Percentiles rank a stretch among this genome's conserved stretches.
phyloP scores from a whole-genome alignment of 2,797 vertebrate species.

The Microctenopoma stevenorrisi region DNA sequence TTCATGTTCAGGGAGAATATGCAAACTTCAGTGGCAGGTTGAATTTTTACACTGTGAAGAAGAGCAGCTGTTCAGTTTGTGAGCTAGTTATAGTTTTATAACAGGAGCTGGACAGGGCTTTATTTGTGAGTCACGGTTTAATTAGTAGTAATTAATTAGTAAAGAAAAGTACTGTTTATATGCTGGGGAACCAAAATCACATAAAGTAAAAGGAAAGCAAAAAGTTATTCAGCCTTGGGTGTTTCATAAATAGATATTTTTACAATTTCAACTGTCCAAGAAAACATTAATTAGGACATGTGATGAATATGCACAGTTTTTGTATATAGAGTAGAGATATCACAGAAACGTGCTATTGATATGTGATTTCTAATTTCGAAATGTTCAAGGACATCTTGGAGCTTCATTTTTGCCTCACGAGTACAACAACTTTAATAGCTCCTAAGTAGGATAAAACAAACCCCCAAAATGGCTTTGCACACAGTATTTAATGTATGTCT shows the following conservation, averaged over 20 bases:
- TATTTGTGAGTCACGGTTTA: too few relatives aligned
- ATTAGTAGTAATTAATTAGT: too few relatives aligned
- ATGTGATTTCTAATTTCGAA: neutral
- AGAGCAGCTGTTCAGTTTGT: neutral
- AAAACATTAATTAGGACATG: too few relatives aligned
- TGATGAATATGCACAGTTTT: neutral
- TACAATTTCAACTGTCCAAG: too few relatives aligned
- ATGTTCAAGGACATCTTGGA: neutral
- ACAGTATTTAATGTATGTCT: constrained; percentile 21
- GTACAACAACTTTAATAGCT: constrained; percentile 1
- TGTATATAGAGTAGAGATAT: neutral
- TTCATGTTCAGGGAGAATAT: too few relatives aligned
- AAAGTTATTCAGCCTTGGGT: too few relatives aligned
- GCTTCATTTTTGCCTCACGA: neutral
- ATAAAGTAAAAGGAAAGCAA: too few relatives aligned
- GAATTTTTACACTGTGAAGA: neutral
- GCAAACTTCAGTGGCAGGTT: neutral
- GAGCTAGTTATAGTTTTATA: neutral
- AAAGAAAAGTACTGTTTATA: too few relatives aligned
- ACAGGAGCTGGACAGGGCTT: neutral
- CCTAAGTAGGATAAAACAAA: constrained; percentile 16
- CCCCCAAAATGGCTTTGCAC: neutral
- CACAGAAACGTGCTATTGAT: neutral
- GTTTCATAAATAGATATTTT: too few relatives aligned
- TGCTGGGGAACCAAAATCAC: too few relatives aligned